phyloP scores from a whole-genome alignment of 2,888 invertebrate genomes.

The Apotomis capreana region DNA sequence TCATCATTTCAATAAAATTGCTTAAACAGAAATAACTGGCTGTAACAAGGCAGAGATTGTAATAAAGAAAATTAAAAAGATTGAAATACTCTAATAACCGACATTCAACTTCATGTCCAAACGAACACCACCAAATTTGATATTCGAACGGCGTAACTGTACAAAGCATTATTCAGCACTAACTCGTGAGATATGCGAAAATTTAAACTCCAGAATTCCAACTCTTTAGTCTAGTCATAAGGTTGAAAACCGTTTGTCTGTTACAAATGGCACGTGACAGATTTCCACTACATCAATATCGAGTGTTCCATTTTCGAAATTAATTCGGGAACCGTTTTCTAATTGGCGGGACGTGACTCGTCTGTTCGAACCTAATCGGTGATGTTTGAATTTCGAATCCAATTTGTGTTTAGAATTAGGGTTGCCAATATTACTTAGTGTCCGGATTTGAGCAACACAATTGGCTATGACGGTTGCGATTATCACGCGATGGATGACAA shows the following conservation, averaged over 20 bases:
- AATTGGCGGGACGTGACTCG: constrained; percentile 81
- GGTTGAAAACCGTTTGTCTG: constrained; percentile 35
- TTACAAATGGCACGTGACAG: constrained; percentile 62
- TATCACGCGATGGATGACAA: too few relatives aligned
- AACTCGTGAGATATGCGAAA: constrained; percentile 49
- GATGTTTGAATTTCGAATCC: constrained; percentile 74
- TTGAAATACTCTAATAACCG: too few relatives aligned
- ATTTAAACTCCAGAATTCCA: constrained; percentile 38
- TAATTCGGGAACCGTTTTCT: constrained; percentile 76
- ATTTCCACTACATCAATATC: constrained; percentile 80
- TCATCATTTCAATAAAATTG: too few relatives aligned
- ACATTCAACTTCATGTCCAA: constrained; percentile 46
- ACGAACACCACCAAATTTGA: constrained; percentile 50
- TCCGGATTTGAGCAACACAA: too few relatives aligned
- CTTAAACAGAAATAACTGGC: too few relatives aligned
- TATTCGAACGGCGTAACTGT: constrained; percentile 48
- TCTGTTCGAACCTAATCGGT: constrained; percentile 69
- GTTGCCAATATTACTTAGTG: too few relatives aligned
- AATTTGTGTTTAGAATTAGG: constrained; percentile 63
- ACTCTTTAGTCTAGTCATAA: constrained; percentile 21
- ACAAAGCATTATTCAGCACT: constrained; percentile 59
- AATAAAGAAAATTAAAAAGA: too few relatives aligned
- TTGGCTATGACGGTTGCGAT: too few relatives aligned
- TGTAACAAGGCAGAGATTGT: too few relatives aligned
- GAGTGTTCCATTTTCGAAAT: constrained; percentile 81